Evolutionary conservation across 2,888 invertebrate species (phyloP), one percentile per base, ranked within the genome.

Genomic region (Elegia similella): DNA sequence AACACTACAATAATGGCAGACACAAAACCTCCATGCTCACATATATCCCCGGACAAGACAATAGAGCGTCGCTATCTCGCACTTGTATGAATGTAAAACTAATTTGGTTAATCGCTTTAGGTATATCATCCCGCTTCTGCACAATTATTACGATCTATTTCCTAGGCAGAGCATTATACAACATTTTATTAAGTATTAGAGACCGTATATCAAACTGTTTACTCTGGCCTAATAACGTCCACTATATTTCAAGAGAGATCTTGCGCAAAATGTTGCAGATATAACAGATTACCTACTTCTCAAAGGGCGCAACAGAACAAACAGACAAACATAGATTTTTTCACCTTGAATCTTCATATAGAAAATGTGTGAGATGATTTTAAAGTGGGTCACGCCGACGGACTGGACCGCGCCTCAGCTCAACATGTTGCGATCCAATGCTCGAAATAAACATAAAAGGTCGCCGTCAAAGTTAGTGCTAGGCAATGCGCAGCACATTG

Each of bases 391-490:
- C 86, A 84, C 66, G 69, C 68, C 70, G 65, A 76, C 78, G 78
- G 74, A 79, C 65, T 67, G 69, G 80, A 77, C 77, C 75, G 65
- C 56, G 66, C 77, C 75, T 77, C 73, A 69, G 70, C 72, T 66
- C 67, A 59, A 65, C 63, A 67, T 69, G 73, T 65, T 61, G 72
- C 72, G 76, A 79, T 77, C 75, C 73, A 76, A 65, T 63, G 78
- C 85, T 73, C 74, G 73, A 87, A 89, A 88, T 88, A 89, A 82
- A 83, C 77, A 72, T 73, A 75, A 88, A 88, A 88, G 87, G 87
- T 89, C 87, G 75, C 71, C 75, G 75, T 76, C 75, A 75, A 75
- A 82, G 72, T 78, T 78, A 76, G 69, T 74, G 72, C 73, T 80
- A 84, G 84, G 82, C 85, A 82, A 74, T 72, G 75, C 73, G 69